Percentiles rank a stretch among this genome's conserved stretches.
These are phyloP conservation scores for Anarhynchus alexandrinus DNA, from an alignment of 2,113 vertebrate genomes.

Conservation along the genomic window DNA sequence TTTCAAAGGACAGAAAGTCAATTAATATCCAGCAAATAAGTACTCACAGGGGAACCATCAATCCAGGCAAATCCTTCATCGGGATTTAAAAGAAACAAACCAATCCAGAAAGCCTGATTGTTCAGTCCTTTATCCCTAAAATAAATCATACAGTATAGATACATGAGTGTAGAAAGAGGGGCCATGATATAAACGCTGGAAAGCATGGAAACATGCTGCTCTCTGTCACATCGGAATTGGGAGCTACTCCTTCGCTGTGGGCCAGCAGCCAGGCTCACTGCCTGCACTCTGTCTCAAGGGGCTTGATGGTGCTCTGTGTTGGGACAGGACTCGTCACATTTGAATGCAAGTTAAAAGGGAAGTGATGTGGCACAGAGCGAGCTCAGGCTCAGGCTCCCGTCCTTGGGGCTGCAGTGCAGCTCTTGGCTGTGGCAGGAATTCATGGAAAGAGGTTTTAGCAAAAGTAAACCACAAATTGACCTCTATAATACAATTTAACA, in stretches of 20 bases:
- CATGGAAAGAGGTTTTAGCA: background rate
- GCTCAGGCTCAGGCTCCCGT: background rate
- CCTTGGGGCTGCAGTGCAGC: background rate
- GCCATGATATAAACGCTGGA: background rate
- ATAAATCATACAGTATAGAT: background rate
- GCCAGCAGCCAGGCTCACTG: background rate
- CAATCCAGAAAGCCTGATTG: conserved; percentile 79
- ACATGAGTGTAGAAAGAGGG: background rate
- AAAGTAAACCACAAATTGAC: background rate
- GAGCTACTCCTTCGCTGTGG: background rate
- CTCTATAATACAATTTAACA: background rate
- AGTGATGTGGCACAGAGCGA: background rate
- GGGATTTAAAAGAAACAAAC: conserved; percentile 75
- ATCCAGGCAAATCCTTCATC: conserved; percentile 83
- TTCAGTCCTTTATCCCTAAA: conserved; percentile 44
- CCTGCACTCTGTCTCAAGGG: background rate
- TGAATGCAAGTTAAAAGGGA: background rate
- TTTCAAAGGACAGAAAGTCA: background rate
- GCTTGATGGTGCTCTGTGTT: background rate
- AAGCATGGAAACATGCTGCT: background rate
- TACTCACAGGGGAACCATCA: conserved; percentile 85
- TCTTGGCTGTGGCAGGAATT: background rate
- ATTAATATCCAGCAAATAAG: background rate
- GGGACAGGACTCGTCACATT: background rate
- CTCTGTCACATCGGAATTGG: background rate